phyloP scores from a whole-genome alignment of 2,113 vertebrate species.

The Muntiacus reevesi region DNA sequence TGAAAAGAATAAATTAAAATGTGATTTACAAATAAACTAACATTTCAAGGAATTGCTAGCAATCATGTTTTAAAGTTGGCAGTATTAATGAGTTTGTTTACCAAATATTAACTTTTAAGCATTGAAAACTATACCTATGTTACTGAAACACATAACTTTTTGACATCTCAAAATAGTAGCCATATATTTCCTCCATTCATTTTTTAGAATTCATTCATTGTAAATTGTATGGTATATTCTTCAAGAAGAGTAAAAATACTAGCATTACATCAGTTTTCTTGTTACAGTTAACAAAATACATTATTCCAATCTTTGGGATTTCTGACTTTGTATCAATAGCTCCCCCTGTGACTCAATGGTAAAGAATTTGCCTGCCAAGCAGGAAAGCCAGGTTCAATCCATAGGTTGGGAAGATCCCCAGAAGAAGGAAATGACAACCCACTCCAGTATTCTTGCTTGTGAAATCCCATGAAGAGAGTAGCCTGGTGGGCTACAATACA shows the following conservation, averaged over 20 bases:
- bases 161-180: not conserved
- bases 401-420: not conserved
- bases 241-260: not conserved
- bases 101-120: not conserved
- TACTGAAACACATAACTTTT: not conserved
- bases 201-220: not conserved
- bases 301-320: not conserved
- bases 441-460: not conserved
- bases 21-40: constrained; percentile 47
- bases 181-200: not conserved
- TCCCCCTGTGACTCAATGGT: not conserved
- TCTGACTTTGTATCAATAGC: not conserved
- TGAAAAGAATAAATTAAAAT: constrained; percentile 60
- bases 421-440: not conserved
- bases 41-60: constrained; percentile 13
- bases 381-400: not conserved
- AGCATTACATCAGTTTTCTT: not conserved
- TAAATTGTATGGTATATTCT: not conserved
- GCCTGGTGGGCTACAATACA: not conserved
- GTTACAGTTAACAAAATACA: not conserved
- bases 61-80: constrained; percentile 21
- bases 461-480: not conserved
- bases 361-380: not conserved
- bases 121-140: not conserved
- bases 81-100: constrained; percentile 6